Evolutionary conservation across 2,113 vertebrate genomes (phyloP).

Genomic region (Prolemur simus): DNA sequence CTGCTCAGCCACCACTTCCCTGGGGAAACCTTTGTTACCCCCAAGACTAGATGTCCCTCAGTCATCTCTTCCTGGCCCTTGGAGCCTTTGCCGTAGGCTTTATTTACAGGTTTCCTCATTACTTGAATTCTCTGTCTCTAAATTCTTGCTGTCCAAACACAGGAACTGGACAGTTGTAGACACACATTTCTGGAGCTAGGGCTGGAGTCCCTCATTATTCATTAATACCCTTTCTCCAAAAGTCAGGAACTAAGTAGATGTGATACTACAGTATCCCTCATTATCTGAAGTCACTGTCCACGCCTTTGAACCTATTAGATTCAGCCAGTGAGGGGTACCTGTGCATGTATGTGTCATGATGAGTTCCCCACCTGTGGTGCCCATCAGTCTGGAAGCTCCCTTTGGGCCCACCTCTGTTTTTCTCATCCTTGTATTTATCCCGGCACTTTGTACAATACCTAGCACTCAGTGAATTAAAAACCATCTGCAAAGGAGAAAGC

Average conservation of each 20-base stretch:
- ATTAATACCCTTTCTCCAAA: not conserved
- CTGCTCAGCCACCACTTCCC: too few relatives aligned
- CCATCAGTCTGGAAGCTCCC: not conserved
- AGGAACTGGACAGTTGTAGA: not conserved
- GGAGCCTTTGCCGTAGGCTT: not conserved
- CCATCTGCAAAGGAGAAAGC: not conserved
- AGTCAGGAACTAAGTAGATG: not conserved
- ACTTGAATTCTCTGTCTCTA: not conserved
- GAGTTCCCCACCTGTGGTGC: not conserved
- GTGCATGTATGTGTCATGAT: fast-evolving
- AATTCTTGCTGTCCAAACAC: not conserved
- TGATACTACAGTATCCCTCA: fast-evolving
- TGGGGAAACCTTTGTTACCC: not conserved
- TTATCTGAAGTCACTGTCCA: not conserved
- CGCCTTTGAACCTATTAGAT: not conserved
- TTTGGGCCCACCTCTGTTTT: conserved; percentile 6
- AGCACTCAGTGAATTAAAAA: conserved; percentile 16
- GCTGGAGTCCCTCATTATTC: not conserved
- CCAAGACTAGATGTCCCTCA: not conserved
- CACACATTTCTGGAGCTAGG: not conserved
- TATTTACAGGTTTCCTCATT: not conserved
- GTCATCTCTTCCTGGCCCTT: not conserved
- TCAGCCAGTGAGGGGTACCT: fast-evolving
- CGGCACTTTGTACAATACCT: not conserved
- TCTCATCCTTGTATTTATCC: not conserved